Conservation (phyloP, 2,113 vertebrate genomes). For the Gavia stellata region DNA sequence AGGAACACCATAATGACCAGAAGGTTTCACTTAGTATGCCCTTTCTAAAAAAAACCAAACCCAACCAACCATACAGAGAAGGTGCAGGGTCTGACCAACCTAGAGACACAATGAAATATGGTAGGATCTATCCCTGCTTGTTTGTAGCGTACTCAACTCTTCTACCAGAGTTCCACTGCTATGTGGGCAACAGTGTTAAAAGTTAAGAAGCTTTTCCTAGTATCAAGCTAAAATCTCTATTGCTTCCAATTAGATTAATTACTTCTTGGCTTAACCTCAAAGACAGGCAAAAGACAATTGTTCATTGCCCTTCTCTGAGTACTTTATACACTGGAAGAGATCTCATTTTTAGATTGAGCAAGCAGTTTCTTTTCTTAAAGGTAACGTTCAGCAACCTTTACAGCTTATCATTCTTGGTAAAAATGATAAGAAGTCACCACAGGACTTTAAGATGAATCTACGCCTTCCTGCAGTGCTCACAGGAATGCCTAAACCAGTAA, state of each 20-base stretch:
- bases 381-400: neutral
- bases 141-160: neutral
- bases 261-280: neutral
- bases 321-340: neutral
- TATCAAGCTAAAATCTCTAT: neutral
- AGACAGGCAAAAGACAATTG: neutral
- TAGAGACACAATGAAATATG: accelerated
- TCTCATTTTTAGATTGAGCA: neutral
- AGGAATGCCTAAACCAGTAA: neutral
- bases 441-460: neutral
- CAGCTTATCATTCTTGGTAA: neutral
- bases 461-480: neutral
- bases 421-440: neutral
- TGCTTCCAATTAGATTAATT: conserved; percentile 1
- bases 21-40: neutral
- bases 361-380: neutral
- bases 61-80: neutral
- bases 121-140: neutral
- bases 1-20: neutral
- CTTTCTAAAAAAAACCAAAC: neutral
- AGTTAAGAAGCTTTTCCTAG: neutral
- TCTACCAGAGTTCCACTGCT: neutral
- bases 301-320: neutral
- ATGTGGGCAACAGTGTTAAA: neutral
- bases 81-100: neutral